Evolutionary conservation across 1,140 invertebrate species (phyloP).

Genomic region (Calliphora vicina): DNA sequence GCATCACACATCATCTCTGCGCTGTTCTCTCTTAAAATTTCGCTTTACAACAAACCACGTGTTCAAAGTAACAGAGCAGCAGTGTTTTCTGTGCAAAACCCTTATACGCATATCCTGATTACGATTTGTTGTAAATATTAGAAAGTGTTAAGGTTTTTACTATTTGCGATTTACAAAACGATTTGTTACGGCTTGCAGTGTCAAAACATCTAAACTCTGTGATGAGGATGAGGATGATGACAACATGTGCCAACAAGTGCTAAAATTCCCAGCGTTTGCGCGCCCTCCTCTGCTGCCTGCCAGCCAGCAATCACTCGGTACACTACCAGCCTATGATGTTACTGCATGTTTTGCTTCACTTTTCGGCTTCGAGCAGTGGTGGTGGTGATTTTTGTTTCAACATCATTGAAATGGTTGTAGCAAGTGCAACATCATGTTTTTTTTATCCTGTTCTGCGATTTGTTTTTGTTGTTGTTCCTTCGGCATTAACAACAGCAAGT

Average conservation of each 20-base stretch:
- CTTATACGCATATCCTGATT: constrained; percentile 33
- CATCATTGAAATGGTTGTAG: constrained; percentile 26
- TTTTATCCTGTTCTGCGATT: constrained; percentile 32
- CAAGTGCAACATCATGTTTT: constrained; percentile 62
- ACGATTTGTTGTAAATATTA: constrained; percentile 3
- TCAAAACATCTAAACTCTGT: constrained; percentile 44
- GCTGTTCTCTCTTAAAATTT: too few relatives aligned
- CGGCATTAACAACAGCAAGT: constrained; percentile 60
- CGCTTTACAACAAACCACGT: constrained; percentile 30
- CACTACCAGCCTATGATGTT: not conserved
- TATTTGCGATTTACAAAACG: constrained; percentile 43
- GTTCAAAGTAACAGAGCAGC: constrained; percentile 19
- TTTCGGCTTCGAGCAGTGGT: constrained; percentile 1
- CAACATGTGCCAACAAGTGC: constrained; percentile 53
- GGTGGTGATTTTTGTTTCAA: constrained; percentile 34
- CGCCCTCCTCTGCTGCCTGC: not conserved
- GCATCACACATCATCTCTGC: constrained; percentile 20
- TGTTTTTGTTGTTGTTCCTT: too few relatives aligned
- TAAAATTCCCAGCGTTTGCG: constrained; percentile 59
- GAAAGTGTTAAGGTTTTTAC: constrained; percentile 5
- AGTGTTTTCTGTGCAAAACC: constrained; percentile 33
- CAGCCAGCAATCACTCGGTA: not conserved
- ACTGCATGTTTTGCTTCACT: not conserved
- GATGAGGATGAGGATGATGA: not conserved
- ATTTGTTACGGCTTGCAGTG: constrained; percentile 60